Evolutionary conservation across 1,140 invertebrate genomes (phyloP), one percentile per base, ranked within the genome.

Genomic region (Trichonephila inaurata): DNA sequence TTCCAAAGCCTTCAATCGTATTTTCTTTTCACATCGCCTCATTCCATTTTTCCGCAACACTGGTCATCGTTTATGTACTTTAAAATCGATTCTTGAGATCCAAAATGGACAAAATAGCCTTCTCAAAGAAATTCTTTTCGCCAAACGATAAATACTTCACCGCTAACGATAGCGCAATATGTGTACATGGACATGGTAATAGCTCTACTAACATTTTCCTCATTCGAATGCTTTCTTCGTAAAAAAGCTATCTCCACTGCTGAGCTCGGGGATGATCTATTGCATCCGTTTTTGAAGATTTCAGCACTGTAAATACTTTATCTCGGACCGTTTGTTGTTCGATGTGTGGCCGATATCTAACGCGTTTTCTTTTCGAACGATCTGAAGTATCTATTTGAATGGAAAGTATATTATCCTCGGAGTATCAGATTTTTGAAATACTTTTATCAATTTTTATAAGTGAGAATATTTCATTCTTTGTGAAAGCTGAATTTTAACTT

Each of bases 261-360:
- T 0, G 51, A 8, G 51, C 7, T 12, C 10, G 7, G 5, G 18
- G 33, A 66, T 89, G 87, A 89, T 89, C 62, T 89, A 89, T 89
- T n/a, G 87, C 87, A 89, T 89, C 87, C 87, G 87, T 66, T 89
- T 89, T 89, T 89, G 64, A 69, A 69, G 60, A 69, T 89, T 89
- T 69, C 60, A 12, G 51, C 62, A 19, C 28, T 19, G 87, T 69
- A 89, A 89, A 89, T 89, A 89, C n/a, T 66, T 89, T 89, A 89
- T 89, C 64, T 89, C 14, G 21, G 21, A 89, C n/a, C 87, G 62
- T 89, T 66, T 66, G 33, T 69, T 28, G 8, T 18, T 19, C 6
- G 19, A 58, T 16, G n/a, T 6, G 44, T 62, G 24, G 10, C 51
- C 60, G 24, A 86, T 86, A 86, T 86, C 83, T 24, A 33, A 86